Base-by-base conservation (phyloP, 2,113 vertebrate species). In the Phyllostomus hastatus region DNA sequence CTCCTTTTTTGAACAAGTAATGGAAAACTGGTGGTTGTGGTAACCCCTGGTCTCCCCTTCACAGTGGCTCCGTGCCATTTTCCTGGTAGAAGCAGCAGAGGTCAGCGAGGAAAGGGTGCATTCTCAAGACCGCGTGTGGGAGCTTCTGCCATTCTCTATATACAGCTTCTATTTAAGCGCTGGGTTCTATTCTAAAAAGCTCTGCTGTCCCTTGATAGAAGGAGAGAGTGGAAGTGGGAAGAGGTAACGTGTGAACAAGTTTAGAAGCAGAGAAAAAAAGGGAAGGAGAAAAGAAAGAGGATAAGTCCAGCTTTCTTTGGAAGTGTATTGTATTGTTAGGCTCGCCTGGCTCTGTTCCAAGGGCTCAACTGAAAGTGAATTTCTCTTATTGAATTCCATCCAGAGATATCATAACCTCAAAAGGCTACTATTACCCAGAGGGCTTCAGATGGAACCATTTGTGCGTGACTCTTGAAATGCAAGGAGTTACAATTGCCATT, bases 351-450 rank as follows among this genome's bases (percentile, higher is more conserved):
- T 59, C 73, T 94, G 61, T 96, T 98, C 98, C 98, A 99, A 96
- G 89, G 96, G 97, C 98, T 98, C 98, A 98, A 98, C 95, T 98
- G 98, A 98, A 98, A 98, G 97, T 33, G 97, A 97, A 98, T 98
- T 98, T 98, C 98, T 99, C 98, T 99, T 98, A 99, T 97, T 99
- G 98, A 99, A 99, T 99, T 99, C 98, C 95, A 98, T 98, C 97
- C 98, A 98, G 98, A 99, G 98, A 98, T 98, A 99, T 98, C 98
- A 98, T 98, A 99, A 99, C 98, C 98, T 99, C 98, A 98, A 98
- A 99, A 98, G 98, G 97, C 98, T 98, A 98, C 98, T 98, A 96
- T 98, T 99, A 99, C 97, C 98, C 98, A 98, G 97, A 97, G 98
- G 98, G 98, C 98, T 98, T 99, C 97, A 94, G 97, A 98, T 98